phyloP scores from a whole-genome alignment of 2,888 invertebrate genomes.

The Pristionchus japonicus region DNA sequence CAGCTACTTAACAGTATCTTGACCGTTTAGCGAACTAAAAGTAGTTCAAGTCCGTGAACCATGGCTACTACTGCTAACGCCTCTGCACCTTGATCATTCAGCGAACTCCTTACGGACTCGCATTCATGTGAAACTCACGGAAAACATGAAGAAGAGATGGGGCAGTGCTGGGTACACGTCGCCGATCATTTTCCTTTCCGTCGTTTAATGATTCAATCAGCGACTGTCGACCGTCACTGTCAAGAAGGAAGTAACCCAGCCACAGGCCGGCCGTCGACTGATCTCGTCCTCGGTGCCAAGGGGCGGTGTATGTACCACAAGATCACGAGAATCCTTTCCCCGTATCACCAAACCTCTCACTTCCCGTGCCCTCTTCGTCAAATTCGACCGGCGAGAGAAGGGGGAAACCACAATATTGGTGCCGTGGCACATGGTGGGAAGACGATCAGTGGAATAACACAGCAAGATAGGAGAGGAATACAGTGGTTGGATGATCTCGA shows the following conservation, averaged over 20 bases:
- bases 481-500: constrained; percentile 10
- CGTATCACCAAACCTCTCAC: background rate
- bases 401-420: background rate
- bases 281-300: background rate
- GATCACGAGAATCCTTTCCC: background rate
- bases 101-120: background rate
- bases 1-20: background rate
- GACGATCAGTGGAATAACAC: background rate
- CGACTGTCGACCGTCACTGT: too few relatives aligned
- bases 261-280: background rate
- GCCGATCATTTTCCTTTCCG: background rate
- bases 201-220: background rate
- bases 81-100: background rate
- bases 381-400: background rate
- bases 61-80: too few relatives aligned
- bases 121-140: background rate
- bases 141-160: background rate
- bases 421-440: background rate
- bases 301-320: background rate
- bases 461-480: background rate
- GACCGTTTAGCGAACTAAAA: background rate
- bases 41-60: too few relatives aligned
- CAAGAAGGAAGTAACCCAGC: too few relatives aligned
- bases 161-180: background rate
- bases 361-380: background rate